Evolutionary conservation across 2,888 invertebrate genomes (phyloP), one percentile per base, ranked within the genome.

Genomic region (Plusia festucae): DNA sequence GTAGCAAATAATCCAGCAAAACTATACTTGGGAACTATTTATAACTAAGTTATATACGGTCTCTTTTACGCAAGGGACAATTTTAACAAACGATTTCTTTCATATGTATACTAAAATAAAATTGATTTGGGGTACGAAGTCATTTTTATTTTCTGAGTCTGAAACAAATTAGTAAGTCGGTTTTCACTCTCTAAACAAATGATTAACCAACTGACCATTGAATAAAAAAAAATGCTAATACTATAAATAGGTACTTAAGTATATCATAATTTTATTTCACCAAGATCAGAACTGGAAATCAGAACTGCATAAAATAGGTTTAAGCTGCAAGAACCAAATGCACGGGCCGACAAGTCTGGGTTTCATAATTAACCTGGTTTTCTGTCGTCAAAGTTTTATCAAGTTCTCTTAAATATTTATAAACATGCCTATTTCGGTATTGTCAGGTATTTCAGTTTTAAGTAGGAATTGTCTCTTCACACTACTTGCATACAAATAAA

Each of bases 241-340:
- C n/a, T n/a, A n/a, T n/a, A n/a, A n/a, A n/a, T n/a, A n/a, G n/a
- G n/a, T n/a, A n/a, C n/a, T n/a, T 5, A 40, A 6, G 6, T 40
- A 40, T 4, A 40, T 40, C 4, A 6, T 7, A 40, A 40, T n/a
- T n/a, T 40, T n/a, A 40, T 40, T 40, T n/a, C 40, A n/a, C 6
- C 40, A n/a, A n/a, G 22, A 27, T 27, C 22, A 66, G 67, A 60
- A 58, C 8, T 27, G 8, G 44, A 46, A 67, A 59, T 3, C n/a
- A 20, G 2, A 20, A 60, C 30, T 40, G n/a, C 5, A 5, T 40
- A 1, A 40, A 40, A 40, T n/a, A 4, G 0, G 5, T 15, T 40
- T 5, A 40, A 40, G 15, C 40, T n/a, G n/a, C 40, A 40, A 40
- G 40, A 40, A n/a, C n/a, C 1, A 34, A 15, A 2, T 40, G 15